These are phyloP conservation scores for Tamias sibiricus DNA, from an alignment of 2,113 vertebrate genomes.

Conservation along the genomic window DNA sequence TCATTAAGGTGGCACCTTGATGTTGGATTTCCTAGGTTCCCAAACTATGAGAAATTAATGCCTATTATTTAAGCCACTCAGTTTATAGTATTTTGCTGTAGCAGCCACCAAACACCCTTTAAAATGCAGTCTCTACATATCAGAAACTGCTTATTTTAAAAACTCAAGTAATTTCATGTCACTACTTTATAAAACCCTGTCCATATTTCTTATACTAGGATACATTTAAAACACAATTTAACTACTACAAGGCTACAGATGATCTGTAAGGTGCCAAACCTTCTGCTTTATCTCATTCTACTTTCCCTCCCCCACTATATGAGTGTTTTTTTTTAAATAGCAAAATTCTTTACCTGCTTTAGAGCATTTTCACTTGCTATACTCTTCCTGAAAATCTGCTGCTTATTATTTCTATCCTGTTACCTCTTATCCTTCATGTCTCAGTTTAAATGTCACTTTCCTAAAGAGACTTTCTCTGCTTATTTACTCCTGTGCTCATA, in stretches of 20 bases:
- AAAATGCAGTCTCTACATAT: neutral
- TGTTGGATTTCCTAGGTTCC: too few relatives aligned
- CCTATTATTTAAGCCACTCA: too few relatives aligned
- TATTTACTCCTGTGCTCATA: neutral
- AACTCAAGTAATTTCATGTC: neutral
- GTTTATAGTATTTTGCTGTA: too few relatives aligned
- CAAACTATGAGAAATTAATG: too few relatives aligned
- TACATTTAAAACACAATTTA: neutral
- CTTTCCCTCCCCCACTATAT: neutral
- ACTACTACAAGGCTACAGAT: neutral
- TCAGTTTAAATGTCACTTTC: neutral
- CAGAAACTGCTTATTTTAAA: neutral
- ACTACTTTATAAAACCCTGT: neutral
- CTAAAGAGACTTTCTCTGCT: neutral
- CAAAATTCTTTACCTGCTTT: neutral
- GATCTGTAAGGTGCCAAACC: neutral
- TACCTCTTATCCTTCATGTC: neutral
- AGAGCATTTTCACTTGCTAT: neutral
- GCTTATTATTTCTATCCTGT: neutral
- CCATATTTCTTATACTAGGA: neutral
- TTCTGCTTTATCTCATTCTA: neutral
- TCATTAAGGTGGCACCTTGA: neutral
- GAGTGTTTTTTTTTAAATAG: neutral
- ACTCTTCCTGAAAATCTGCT: neutral
- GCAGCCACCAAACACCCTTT: neutral